Evolutionary conservation across 1,140 invertebrate genomes (phyloP), one percentile per base, ranked within the genome.

Genomic region (Galleria mellonella): DNA sequence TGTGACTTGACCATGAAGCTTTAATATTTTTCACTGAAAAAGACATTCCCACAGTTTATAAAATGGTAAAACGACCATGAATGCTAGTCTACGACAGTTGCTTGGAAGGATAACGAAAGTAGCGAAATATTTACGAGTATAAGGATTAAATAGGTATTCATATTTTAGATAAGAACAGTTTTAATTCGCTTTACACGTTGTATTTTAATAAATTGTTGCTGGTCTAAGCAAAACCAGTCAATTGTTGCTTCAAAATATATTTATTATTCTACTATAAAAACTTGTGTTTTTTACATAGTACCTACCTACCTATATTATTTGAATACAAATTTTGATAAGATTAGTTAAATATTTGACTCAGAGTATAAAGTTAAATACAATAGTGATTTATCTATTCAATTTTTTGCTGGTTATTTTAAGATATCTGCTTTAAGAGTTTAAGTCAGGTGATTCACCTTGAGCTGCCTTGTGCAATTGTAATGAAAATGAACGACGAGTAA

Each of bases 1-100:
- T 50, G 58, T 78, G 43, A 63, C 69, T 38, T 79, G 59, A 66
- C 55, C 38, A 38, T 43, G 51, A 62, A 79, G 63, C 67, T 73
- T 75, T 72, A 72, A 76, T 15, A 31, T 12, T 27, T 31, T 35
- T 41, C 40, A 41, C 14, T n/a, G n/a, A 45, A 35, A 33, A 43
- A 60, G 47, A 60, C 57, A 66, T 67, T 67, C 63, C 59, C 51
- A 49, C 15, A 30, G 52, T 42, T 52, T 23, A 23, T n/a, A n/a
- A n/a, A n/a, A n/a, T n/a, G n/a, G n/a, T n/a, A n/a, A n/a, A n/a
- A n/a, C n/a, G n/a, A 50, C 41, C 47, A 23, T 23, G 17, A 23
- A 23, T 23, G 17, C 17, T 23, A 23, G 17, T 23, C 17, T 23
- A 23, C 6, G 17, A 23, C 17, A 23, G 17, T 23, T 23, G 17